phyloP scores from a whole-genome alignment of 2,888 invertebrate genomes.

The Tubulanus polymorphus region DNA sequence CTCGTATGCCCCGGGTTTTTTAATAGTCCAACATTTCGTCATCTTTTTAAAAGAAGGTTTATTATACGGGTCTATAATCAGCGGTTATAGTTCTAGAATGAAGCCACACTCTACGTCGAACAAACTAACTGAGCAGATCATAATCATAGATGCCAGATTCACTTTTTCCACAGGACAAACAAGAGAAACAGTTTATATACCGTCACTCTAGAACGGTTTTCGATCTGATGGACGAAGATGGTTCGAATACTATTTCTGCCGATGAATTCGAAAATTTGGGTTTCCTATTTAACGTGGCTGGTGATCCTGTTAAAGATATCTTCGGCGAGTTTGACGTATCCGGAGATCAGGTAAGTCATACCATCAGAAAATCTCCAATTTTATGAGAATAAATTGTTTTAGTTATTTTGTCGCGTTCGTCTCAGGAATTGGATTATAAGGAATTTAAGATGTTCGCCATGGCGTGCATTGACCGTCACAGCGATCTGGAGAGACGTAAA shows the following conservation, averaged over 20 bases:
- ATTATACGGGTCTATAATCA: no score
- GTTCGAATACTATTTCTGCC: constrained; percentile 29
- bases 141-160: no score
- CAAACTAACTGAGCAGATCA: no score
- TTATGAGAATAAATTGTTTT: background rate
- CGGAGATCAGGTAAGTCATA: constrained; percentile 24
- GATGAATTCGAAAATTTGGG: constrained; percentile 37
- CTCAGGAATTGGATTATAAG: constrained; percentile 25
- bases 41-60: no score
- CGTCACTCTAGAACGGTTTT: constrained; percentile 41
- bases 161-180: constrained; percentile 28
- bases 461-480: constrained; percentile 27
- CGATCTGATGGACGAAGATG: constrained; percentile 41
- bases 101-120: no score
- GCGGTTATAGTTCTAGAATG: no score
- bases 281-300: constrained; percentile 39
- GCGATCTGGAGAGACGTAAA: constrained; percentile 7
- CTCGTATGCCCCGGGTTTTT: no score
- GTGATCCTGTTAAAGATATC: constrained; percentile 20
- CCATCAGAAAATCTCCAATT: background rate
- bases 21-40: no score
- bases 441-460: constrained; percentile 30
- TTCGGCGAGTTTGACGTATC: constrained; percentile 29
- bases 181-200: constrained; percentile 42
- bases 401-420: background rate